These are phyloP conservation scores for Thymelicus acteon DNA, from an alignment of 2,888 invertebrate species.

Conservation along the genomic window DNA sequence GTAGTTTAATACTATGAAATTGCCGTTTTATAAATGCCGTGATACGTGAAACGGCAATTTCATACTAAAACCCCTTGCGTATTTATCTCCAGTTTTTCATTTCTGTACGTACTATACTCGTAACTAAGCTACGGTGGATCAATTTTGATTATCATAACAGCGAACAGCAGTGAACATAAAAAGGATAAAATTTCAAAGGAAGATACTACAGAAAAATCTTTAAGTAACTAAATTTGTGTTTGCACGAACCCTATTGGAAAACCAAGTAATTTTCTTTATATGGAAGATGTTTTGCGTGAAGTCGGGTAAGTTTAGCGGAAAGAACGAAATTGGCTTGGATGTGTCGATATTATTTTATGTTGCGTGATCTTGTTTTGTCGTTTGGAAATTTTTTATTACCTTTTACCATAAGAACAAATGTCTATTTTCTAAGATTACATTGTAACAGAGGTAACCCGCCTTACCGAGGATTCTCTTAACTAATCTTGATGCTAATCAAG, in stretches of 20 bases:
- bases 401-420: constrained; percentile 37
- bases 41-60: too few species aligned
- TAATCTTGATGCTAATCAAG: too few species aligned
- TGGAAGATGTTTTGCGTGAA: constrained; percentile 71
- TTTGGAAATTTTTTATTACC: constrained; percentile 76
- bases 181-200: constrained; percentile 10
- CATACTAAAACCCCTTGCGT: too few species aligned
- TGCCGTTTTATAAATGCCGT: too few species aligned
- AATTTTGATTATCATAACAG: not conserved
- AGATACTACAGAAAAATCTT: constrained; percentile 4
- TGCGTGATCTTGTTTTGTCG: constrained; percentile 70
- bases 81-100: too few species aligned
- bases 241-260: constrained; percentile 65
- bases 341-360: constrained; percentile 81
- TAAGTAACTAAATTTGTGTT: constrained; percentile 17
- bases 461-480: too few species aligned
- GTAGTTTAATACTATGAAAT: too few species aligned
- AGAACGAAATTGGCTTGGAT: constrained; percentile 77
- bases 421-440: not conserved
- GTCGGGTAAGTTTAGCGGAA: constrained; percentile 75
- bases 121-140: not conserved
- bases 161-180: constrained; percentile 2
- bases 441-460: too few species aligned
- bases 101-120: not conserved
- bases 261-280: constrained; percentile 68